Evolutionary conservation across 1,140 invertebrate species (phyloP).

Genomic region (Neelides sp.): DNA sequence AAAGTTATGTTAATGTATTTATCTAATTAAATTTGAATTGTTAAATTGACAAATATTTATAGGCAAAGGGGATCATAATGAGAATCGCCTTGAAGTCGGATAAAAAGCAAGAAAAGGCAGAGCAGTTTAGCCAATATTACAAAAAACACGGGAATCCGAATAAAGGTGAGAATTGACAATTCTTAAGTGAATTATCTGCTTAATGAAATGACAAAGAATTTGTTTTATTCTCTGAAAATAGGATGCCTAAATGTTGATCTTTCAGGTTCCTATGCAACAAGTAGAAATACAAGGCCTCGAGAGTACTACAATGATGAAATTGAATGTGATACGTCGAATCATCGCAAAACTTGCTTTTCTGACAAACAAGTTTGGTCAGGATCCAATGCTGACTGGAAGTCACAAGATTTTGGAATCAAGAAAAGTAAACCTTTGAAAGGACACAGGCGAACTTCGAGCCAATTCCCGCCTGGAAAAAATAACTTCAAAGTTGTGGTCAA

Average conservation of each 20-base stretch:
- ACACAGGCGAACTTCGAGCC: too few relatives aligned
- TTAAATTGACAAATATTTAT: too few relatives aligned
- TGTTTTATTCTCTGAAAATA: too few relatives aligned
- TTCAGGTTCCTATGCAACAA: neutral
- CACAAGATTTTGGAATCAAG: neutral
- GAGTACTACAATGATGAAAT: slow-evolving; percentile 36
- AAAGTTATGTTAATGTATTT: too few relatives aligned
- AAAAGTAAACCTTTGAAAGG: too few relatives aligned
- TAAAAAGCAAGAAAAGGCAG: slow-evolving; percentile 46
- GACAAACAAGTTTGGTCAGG: neutral
- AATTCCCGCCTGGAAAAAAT: too few relatives aligned
- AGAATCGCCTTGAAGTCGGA: slow-evolving; percentile 57
- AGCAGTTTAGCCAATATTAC: slow-evolving; percentile 51
- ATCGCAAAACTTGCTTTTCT: neutral
- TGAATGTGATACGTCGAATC: neutral
- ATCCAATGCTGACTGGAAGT: neutral
- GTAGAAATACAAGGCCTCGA: too few relatives aligned
- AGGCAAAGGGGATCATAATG: slow-evolving; percentile 55
- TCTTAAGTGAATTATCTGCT: too few relatives aligned
- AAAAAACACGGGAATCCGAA: slow-evolving; percentile 52
- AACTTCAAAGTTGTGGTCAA: too few relatives aligned
- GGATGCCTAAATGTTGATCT: too few relatives aligned
- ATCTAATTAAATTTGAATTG: too few relatives aligned
- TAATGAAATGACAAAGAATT: neutral
- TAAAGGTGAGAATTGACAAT: too few relatives aligned